Evolutionary conservation across 2,797 vertebrate species (phyloP), one percentile per base, ranked within the genome.

Genomic region (Botia kubotai): DNA sequence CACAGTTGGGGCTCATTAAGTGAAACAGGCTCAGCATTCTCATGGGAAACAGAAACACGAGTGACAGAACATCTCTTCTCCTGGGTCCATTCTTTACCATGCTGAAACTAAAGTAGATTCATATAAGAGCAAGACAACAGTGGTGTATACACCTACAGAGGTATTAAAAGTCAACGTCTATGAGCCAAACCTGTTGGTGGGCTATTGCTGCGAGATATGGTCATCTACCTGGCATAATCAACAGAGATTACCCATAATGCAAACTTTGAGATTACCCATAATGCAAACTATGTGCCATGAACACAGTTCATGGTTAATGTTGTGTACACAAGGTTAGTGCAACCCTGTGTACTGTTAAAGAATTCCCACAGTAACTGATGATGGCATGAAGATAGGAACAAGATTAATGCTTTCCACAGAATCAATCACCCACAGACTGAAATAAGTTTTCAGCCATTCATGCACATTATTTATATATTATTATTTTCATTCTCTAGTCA

Each of bases 361-460:
- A 73, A 33, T 80, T 82, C 68, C 78, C 73, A 81, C 69, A 62
- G 83, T 73, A 82, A 87, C 79, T 48, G 77, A 87, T 69, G 57
- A 33, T 33, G 33, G 80, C 55, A 72, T 82, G 75, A 60, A 84
- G 78, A 83, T 81, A 69, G 69, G 80, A 87, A 80, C 39, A 80
- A 87, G 75, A 88, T 84, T 72, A 87, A 89, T 87, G 72, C 77
- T 29, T 84, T 84, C 60, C 48, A 82, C 19, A 29, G 70, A 77
- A 89, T 88, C 74, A 88, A 89, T 90, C 84, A 86, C 63, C 80
- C 33, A 66, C 53, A 79, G 66, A 65, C 72, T 58, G 81, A 82
- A 86, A 86, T 86, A 86, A 86, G 75, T 84, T 87, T 75, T 85
- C 75, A 74, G 75, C 80, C 75, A 73, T 58, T 82, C 46, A 80